These are phyloP conservation scores for Lamproptera curius DNA, from an alignment of 2,888 invertebrate species.

Conservation along the genomic window DNA sequence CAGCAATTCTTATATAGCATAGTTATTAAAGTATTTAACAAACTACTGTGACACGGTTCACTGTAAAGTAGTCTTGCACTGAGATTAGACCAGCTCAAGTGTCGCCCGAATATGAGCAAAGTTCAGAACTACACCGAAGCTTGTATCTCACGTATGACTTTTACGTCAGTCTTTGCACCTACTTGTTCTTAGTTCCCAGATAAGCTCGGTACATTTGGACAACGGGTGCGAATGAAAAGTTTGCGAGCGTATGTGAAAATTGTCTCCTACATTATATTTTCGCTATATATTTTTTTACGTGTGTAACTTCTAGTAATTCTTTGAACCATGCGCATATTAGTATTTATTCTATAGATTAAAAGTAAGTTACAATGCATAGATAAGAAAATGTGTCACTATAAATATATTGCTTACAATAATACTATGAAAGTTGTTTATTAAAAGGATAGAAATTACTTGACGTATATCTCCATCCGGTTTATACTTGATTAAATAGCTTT, in stretches of 20 bases:
- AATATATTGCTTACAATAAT: too few species aligned
- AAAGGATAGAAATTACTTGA: too few species aligned
- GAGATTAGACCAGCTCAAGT: constrained; percentile 18
- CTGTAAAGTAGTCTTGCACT: background rate
- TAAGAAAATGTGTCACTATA: too few species aligned
- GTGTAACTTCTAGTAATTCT: background rate
- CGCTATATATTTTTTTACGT: background rate
- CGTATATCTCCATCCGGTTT: too few species aligned
- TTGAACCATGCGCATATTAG: background rate
- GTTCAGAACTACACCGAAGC: constrained; percentile 24
- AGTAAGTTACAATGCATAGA: too few species aligned
- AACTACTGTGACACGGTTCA: constrained; percentile 4
- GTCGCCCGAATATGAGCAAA: constrained; percentile 16
- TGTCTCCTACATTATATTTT: constrained; percentile 9
- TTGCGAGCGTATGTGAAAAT: constrained; percentile 18
- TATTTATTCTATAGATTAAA: too few species aligned
- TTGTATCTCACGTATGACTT: constrained; percentile 32
- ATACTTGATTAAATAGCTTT: too few species aligned
- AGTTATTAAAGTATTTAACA: background rate
- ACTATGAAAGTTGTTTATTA: too few species aligned
- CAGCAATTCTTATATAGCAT: too few species aligned
- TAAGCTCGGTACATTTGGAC: constrained; percentile 15
- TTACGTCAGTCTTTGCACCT: constrained; percentile 30
- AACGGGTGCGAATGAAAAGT: constrained; percentile 13
- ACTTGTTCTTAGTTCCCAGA: constrained; percentile 16